Conservation (phyloP, 1,140 invertebrate genomes). For the Armadillidium nasatum region DNA sequence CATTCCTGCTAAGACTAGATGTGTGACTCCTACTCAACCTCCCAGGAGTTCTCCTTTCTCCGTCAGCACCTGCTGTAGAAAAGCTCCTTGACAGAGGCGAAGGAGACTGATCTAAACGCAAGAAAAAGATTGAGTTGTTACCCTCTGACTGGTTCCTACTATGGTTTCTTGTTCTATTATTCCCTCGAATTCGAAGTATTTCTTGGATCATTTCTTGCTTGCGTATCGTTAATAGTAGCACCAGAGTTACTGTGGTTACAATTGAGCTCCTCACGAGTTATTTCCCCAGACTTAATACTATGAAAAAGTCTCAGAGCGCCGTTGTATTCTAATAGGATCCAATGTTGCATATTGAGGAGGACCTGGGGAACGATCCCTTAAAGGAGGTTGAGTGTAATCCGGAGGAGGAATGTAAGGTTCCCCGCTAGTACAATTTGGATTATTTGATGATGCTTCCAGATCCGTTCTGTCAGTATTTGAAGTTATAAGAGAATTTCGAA, state of each 20-base stretch:
- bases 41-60: background rate
- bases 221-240: background rate
- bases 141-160: background rate
- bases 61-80: background rate
- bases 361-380: background rate
- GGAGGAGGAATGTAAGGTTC: conserved; percentile 6
- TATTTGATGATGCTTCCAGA: background rate
- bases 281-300: background rate
- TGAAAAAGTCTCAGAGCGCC: background rate
- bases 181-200: background rate
- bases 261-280: background rate
- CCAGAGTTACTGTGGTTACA: background rate
- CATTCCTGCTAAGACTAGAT: conserved; percentile 3
- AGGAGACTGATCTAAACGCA: background rate
- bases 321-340: background rate
- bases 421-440: background rate
- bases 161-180: background rate
- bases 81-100: background rate
- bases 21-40: background rate
- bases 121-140: background rate
- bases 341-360: background rate
- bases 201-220: background rate
- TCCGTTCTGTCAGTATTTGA: background rate
- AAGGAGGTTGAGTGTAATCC: background rate
- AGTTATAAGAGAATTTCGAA: background rate